Evolutionary conservation across 2,888 invertebrate genomes (phyloP), one percentile per base, ranked within the genome.

Genomic region (Macrosoma leucophasiata): DNA sequence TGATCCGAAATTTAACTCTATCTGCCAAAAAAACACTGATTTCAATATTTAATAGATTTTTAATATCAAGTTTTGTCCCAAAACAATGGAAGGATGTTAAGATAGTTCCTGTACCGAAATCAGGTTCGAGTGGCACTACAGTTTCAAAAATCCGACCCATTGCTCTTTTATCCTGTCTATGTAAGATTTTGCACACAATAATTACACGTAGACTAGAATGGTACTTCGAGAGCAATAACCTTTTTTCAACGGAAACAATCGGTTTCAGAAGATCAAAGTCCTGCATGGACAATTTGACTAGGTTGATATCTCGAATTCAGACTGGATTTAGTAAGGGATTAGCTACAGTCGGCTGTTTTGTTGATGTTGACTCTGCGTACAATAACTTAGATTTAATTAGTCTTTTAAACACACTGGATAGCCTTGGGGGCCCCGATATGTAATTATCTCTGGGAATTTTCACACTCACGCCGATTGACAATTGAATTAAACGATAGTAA

Each of bases 211-310:
- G 39, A 20, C 3, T 44, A n/a, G 41, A 39, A 12, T 47, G 39
- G 42, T 39, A 23, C 14, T 3, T 39, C 0, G 44, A 44, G 22
- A 33, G 21, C 7, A 36, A 31, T 3, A 6, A 20, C 9, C 2
- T 27, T 5, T 40, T 47, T 18, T 36, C 34, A 7, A 11, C 15
- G 8, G 30, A 39, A 11, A 40, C 41, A 4, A 23, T 24, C 5
- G 41, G 42, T 7, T 47, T 47, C 14, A 37, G 39, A 18, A 48
- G 31, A 19, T 25, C 29, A 7, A 15, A 19, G n/a, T 45, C 45
- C 1, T 34, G 32, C 5, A 8, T 38, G 8, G 41, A 44, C 21
- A 37, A 28, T 29, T 24, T 44, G 4, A 33, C 28, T 10, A 28
- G 10, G 3, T 5, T 46, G 6, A 30, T 43, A 11, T 28, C 27